Base-by-base conservation (phyloP, 2,888 invertebrate genomes). In the Stenodema calcarata region DNA sequence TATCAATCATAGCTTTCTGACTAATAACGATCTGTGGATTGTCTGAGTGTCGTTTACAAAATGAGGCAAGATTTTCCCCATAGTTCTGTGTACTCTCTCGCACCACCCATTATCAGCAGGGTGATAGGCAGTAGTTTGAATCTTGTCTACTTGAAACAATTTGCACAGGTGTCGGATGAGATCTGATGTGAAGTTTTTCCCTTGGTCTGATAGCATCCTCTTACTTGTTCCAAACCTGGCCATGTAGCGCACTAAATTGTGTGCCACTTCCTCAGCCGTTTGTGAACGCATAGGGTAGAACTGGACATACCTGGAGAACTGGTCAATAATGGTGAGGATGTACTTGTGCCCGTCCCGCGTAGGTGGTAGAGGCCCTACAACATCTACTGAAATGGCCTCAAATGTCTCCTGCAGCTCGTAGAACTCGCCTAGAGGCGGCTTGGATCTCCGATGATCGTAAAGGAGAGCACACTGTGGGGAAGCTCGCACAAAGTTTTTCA, bases 1-100 rank as follows among this genome's bases (percentile, higher is more conserved):
- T 84, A 41, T 87, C 16, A 28, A 83, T 54, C 28, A 87, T 35
- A 27, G 41, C n/a, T 23, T 35, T 50, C 35, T 87, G 87, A 76
- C 30, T n/a, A n/a, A n/a, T n/a, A n/a, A n/a, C n/a, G n/a, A n/a
- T n/a, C n/a, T n/a, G n/a, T n/a, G n/a, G n/a, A n/a, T n/a, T n/a
- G n/a, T n/a, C n/a, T n/a, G n/a, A n/a, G n/a, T n/a, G n/a, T n/a
- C n/a, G n/a, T n/a, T n/a, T n/a, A n/a, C n/a, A n/a, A n/a, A n/a
- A n/a, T n/a, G n/a, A n/a, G n/a, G n/a, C n/a, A n/a, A n/a, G n/a
- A n/a, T n/a, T n/a, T n/a, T n/a, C n/a, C n/a, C n/a, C n/a, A n/a
- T n/a, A n/a, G n/a, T n/a, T n/a, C n/a, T n/a, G n/a, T n/a, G n/a
- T n/a, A n/a, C n/a, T n/a, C n/a, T n/a, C n/a, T n/a, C n/a, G n/a